These are phyloP conservation scores for Aphelenchoides besseyi DNA, from an alignment of 1,140 invertebrate species.

Conservation along the genomic window DNA sequence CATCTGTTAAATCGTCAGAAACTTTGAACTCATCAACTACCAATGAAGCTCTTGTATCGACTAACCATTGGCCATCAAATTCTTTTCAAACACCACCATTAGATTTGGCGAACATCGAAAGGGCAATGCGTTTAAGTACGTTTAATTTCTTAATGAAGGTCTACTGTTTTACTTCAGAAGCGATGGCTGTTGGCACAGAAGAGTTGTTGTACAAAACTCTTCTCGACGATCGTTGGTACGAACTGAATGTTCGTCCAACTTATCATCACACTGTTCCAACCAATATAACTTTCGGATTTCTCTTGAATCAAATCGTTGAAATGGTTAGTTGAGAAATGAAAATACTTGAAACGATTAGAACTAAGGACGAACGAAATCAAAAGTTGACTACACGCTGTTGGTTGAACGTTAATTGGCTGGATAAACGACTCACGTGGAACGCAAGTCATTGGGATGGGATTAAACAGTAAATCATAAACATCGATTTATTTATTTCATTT, in stretches of 20 bases:
- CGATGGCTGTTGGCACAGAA: constrained; percentile 50
- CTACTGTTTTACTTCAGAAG: too few relatives aligned
- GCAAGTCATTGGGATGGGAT: constrained; percentile 55
- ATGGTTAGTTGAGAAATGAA: constrained; percentile 44
- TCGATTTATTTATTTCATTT: too few relatives aligned
- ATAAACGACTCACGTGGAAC: constrained; percentile 55
- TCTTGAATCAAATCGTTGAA: constrained; percentile 62
- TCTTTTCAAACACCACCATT: not conserved
- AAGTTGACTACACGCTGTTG: constrained; percentile 59
- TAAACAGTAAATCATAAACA: too few relatives aligned
- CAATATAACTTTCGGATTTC: constrained; percentile 61
- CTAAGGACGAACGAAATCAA: constrained; percentile 60
- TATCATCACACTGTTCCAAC: constrained; percentile 54
- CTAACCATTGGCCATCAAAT: not conserved
- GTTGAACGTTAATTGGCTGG: constrained; percentile 58
- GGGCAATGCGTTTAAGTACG: constrained; percentile 12
- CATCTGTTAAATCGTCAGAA: not conserved
- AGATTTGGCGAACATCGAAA: not conserved
- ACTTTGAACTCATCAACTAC: not conserved
- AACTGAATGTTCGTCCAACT: constrained; percentile 58
- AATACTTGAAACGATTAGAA: not conserved
- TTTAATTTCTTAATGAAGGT: not conserved
- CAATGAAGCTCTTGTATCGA: not conserved
- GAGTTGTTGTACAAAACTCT: constrained; percentile 54
- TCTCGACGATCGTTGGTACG: constrained; percentile 50